Percentiles rank a stretch among this genome's conserved stretches.
These are phyloP conservation scores for Hemiscyllium ocellatum DNA, from an alignment of 2,113 vertebrate species.

Conservation along the genomic window DNA sequence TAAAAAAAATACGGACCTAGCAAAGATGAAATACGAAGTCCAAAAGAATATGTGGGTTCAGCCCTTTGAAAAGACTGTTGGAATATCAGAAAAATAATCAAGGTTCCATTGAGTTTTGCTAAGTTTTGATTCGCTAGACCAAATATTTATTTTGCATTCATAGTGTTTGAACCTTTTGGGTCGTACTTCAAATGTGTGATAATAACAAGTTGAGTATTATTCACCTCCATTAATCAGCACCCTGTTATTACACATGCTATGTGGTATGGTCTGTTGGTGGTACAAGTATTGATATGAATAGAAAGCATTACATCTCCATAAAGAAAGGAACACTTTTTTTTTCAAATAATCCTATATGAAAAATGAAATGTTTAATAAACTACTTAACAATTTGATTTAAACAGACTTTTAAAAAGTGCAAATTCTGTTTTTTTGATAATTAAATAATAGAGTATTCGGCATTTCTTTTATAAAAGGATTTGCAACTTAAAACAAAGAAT, in stretches of 20 bases:
- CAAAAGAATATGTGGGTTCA: not conserved
- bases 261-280: not conserved
- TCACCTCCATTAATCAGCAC: not conserved
- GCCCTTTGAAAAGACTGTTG: not conserved
- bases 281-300: not conserved
- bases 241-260: not conserved
- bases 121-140: not conserved
- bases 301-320: not conserved
- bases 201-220: not conserved
- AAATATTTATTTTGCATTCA: not conserved
- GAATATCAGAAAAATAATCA: not conserved
- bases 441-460: not conserved
- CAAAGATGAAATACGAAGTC: not conserved
- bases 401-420: not conserved
- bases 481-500: not conserved
- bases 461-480: not conserved
- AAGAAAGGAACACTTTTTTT: not conserved
- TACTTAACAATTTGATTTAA: not conserved
- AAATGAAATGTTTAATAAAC: not conserved
- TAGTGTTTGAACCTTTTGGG: not conserved
- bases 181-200: not conserved
- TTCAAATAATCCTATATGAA: not conserved
- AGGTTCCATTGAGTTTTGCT: not conserved
- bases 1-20: not conserved
- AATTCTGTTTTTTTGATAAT: not conserved